These are phyloP conservation scores for Drusus annulatus DNA, from an alignment of 1,140 invertebrate genomes.

Conservation along the genomic window DNA sequence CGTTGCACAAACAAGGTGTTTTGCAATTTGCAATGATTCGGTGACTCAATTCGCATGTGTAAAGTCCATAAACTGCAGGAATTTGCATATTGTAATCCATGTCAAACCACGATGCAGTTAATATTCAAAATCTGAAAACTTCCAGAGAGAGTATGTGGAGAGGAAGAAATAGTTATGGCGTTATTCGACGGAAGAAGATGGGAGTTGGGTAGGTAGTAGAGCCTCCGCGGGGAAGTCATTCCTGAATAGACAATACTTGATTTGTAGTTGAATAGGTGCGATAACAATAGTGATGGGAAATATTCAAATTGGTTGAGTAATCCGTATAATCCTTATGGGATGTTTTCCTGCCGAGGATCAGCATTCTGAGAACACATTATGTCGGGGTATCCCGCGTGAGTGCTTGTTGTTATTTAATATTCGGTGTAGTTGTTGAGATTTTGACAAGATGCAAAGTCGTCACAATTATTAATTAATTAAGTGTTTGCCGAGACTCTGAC, in stretches of 20 bases:
- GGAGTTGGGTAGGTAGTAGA: too few relatives aligned
- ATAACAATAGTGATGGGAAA: constrained; percentile 22
- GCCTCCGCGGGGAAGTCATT: constrained; percentile 14
- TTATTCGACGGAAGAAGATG: too few relatives aligned
- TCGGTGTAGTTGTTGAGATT: not conserved
- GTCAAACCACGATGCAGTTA: constrained; percentile 10
- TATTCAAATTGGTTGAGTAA: constrained; percentile 36
- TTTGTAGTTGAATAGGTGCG: constrained; percentile 28
- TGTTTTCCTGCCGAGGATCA: not conserved
- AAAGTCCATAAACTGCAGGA: too few relatives aligned
- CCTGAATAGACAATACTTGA: constrained; percentile 31
- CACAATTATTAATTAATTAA: too few relatives aligned
- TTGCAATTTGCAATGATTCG: too few relatives aligned
- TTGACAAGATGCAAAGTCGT: too few relatives aligned
- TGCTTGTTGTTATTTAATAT: not conserved
- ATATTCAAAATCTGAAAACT: constrained; percentile 12
- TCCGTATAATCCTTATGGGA: constrained; percentile 11
- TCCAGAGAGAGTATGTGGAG: not conserved
- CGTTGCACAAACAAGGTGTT: too few relatives aligned
- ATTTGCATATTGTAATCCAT: too few relatives aligned
- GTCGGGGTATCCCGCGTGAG: too few relatives aligned
- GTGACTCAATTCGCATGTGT: too few relatives aligned
- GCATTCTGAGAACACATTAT: not conserved
- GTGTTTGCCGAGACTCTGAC: too few relatives aligned
- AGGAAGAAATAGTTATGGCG: too few relatives aligned